Conservation (phyloP, 2,797 vertebrate genomes). For the Spinibarbus caldwelli region DNA sequence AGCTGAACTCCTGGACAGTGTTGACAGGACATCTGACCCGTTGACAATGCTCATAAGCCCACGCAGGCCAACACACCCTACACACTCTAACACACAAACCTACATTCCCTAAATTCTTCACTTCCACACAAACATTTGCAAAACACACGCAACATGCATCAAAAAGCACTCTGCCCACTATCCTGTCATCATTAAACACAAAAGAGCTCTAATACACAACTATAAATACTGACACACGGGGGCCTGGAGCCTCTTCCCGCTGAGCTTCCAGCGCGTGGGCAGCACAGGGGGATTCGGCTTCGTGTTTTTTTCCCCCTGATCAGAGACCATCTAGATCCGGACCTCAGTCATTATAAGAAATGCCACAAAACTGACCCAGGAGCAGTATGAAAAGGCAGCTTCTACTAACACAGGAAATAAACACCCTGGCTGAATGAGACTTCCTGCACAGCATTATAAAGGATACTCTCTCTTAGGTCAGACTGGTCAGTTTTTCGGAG, state of each 20-base stretch:
- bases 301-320: conserved; percentile 29
- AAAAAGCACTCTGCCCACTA: conserved; percentile 62
- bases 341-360: conserved; percentile 1
- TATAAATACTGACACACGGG: conserved; percentile 78
- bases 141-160: conserved; percentile 36
- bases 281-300: conserved; percentile 62
- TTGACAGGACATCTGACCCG: conserved; percentile 66
- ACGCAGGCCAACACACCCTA: conserved; percentile 63
- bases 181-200: conserved; percentile 77
- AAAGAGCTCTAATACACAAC: conserved; percentile 73
- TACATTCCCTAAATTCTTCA: conserved; percentile 41
- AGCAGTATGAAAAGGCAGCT: conserved; percentile 46
- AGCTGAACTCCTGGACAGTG: conserved; percentile 67
- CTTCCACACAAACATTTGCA: conserved; percentile 32
- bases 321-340: conserved; percentile 38
- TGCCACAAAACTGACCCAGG: conserved; percentile 47
- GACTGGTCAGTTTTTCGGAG: conserved; percentile 63
- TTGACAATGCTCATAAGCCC: conserved; percentile 58
- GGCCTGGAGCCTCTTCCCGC: conserved; percentile 75
- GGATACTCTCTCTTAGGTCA: conserved; percentile 63
- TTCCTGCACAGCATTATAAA: conserved; percentile 84
- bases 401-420: conserved; percentile 74
- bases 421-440: conserved; percentile 70
- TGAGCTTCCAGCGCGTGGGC: conserved; percentile 79
- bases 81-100: no score